Conservation (phyloP, 64 coral and sea anemone species). For the Catalaphyllia jardinei region DNA sequence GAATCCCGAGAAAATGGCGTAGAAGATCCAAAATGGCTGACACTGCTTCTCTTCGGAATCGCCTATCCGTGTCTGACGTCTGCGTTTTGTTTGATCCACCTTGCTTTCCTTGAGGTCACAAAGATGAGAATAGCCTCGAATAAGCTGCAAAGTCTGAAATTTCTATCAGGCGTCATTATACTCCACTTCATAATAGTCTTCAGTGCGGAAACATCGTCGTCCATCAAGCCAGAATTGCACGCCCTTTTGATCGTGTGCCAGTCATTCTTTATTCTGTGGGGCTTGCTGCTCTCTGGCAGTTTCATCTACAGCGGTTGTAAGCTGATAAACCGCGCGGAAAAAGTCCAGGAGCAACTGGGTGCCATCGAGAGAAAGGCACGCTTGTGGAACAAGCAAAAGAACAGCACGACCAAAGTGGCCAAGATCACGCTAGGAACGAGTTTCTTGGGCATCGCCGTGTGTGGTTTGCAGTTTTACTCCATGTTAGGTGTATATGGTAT, state of each 20-base stretch:
- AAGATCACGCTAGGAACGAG: slow-evolving; percentile 52
- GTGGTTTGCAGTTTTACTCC: slow-evolving; percentile 48
- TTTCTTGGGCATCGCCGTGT: slow-evolving; percentile 33
- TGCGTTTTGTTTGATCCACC: slow-evolving; percentile 59
- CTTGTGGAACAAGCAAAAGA: not conserved
- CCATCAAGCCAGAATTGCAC: slow-evolving; percentile 7
- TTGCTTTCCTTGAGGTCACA: slow-evolving; percentile 71
- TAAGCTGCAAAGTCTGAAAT: slow-evolving; percentile 37
- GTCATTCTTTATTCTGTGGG: slow-evolving; percentile 72
- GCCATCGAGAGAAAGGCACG: not conserved
- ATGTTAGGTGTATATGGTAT: slow-evolving; percentile 47
- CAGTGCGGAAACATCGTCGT: not conserved
- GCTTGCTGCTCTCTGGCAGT: slow-evolving; percentile 18
- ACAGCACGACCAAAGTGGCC: slow-evolving; percentile 36
- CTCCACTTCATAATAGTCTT: slow-evolving; percentile 47
- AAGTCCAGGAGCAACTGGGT: slow-evolving; percentile 30
- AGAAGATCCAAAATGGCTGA: slow-evolving; percentile 15
- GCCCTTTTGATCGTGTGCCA: slow-evolving; percentile 47
- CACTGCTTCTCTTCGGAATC: slow-evolving; percentile 33
- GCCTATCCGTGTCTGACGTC: slow-evolving; percentile 67
- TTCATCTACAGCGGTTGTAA: slow-evolving; percentile 80
- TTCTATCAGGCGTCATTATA: slow-evolving; percentile 21
- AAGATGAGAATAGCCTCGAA: slow-evolving; percentile 43
- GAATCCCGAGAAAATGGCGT: slow-evolving; percentile 57
- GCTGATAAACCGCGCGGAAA: slow-evolving; percentile 8